Evolutionary conservation across 2,888 invertebrate species (phyloP), one percentile per base, ranked within the genome.

Genomic region (Melanostoma mellinum): DNA sequence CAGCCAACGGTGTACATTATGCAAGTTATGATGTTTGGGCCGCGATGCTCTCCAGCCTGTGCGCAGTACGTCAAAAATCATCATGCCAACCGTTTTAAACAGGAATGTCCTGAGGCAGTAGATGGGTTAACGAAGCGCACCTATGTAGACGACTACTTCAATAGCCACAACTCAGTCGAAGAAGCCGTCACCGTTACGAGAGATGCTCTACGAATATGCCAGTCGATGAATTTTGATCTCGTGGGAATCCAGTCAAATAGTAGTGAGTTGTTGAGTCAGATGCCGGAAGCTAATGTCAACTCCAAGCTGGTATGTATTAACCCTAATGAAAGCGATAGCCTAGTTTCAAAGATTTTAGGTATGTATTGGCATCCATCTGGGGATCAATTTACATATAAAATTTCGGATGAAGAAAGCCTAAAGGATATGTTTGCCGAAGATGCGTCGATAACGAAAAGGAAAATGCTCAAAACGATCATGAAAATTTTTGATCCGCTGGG

Each of bases 21-120:
- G 84, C 5, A 72, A 0, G 74, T 85, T 0, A 85, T 86, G 85
- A 86, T 81, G 36, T 86, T 86, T 50, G 79, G 86, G 4, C 84
- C 85, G 0, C 75, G 77, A n/a, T 86, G 85, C 67, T 73, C 73
- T 1, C 63, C 81, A 0, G 52, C 77, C n/a, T 60, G 76, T 6
- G 73, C 69, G 3, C 86, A 86, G 44, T 86, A 67, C 44, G 82
- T 86, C 0, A 85, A 86, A 8, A 60, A 74, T 10, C 10, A 42
- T 3, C 75, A 76, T 46, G 76, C 73, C 6, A 32, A 42, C 42
- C 42, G 6, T 42, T 42, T 8, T 8, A 42, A 42, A 42, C 9
- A 8, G 6, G 9, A 42, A 4, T 42, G 42, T 1, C 42, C 4
- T 8, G 42, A 42, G n/a, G 42, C 42, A 8, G 4, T 42, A 6